A percentile compares a stretch with the other conserved stretches of the same genome.
These are phyloP conservation scores for Cosmopolites sordidus DNA, from an alignment of 2,888 invertebrate species.

Conservation along the genomic window DNA sequence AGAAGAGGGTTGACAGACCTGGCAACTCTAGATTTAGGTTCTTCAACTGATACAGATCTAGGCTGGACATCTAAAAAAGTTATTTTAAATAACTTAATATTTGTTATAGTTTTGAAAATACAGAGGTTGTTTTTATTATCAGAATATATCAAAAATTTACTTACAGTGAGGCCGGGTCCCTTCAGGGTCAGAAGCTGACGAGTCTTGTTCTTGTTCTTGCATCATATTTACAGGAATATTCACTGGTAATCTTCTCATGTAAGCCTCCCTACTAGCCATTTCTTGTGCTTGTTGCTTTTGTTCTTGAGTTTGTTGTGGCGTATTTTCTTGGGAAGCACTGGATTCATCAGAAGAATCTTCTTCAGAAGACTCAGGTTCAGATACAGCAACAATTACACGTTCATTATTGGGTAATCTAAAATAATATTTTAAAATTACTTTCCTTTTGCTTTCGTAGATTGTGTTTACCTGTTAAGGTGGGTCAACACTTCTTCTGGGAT, in stretches of 20 bases:
- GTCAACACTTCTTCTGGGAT: slow-evolving; percentile 49
- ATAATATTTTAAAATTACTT: background rate
- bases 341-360: slow-evolving; percentile 17
- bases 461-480: slow-evolving; percentile 42
- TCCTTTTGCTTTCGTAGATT: background rate
- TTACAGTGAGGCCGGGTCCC: slow-evolving; percentile 73
- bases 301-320: slow-evolving; percentile 23
- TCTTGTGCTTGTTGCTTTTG: slow-evolving; percentile 34
- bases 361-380: slow-evolving; percentile 34
- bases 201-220: slow-evolving; percentile 48
- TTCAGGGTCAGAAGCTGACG: slow-evolving; percentile 50
- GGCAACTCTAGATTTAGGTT: slow-evolving; percentile 21
- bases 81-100: no score
- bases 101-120: no score
- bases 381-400: slow-evolving; percentile 44
- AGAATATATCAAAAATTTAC: no score
- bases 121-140: no score
- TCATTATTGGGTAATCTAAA: slow-evolving; percentile 43
- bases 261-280: slow-evolving; percentile 46
- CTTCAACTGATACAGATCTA: slow-evolving; percentile 54
- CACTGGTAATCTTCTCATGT: slow-evolving; percentile 44
- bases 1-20: slow-evolving; percentile 45
- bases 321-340: slow-evolving; percentile 14
- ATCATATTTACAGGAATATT: slow-evolving; percentile 48
- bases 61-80: slow-evolving; percentile 72